phyloP scores from a whole-genome alignment of 2,888 invertebrate species.

The Dendrolimus houi region DNA sequence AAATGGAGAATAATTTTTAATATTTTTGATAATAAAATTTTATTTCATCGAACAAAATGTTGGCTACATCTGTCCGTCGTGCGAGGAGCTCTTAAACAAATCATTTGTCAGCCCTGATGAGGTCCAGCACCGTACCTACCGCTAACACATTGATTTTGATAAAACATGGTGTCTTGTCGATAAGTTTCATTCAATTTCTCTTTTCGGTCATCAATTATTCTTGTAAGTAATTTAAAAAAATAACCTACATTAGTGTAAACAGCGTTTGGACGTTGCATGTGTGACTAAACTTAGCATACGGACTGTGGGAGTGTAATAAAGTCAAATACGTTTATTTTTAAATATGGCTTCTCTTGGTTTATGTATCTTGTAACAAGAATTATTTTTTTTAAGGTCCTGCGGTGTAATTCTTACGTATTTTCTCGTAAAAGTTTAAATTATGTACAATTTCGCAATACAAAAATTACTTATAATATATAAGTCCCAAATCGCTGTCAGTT shows the following conservation, averaged over 20 bases:
- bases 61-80: not conserved
- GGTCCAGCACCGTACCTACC: constrained; percentile 5
- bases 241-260: not conserved
- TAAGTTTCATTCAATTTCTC: not conserved
- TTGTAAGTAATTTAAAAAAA: not conserved
- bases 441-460: too few relatives aligned
- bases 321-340: not conserved
- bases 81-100: constrained; percentile 10
- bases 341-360: too few relatives aligned
- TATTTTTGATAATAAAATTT: too few relatives aligned
- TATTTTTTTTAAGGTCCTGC: too few relatives aligned
- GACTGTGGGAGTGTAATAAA: not conserved
- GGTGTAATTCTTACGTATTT: too few relatives aligned
- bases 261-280: not conserved
- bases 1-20: too few relatives aligned
- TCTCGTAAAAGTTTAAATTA: too few relatives aligned
- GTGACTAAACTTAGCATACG: not conserved
- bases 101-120: constrained; percentile 34
- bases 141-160: constrained; percentile 25
- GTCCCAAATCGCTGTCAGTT: too few relatives aligned
- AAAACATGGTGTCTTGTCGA: constrained; percentile 11
- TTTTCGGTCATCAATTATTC: not conserved
- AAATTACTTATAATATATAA: too few relatives aligned
- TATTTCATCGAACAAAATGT: not conserved
- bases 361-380: too few relatives aligned